phyloP scores from a whole-genome alignment of 2,797 vertebrate species.

The Lutjanus argentimaculatus region DNA sequence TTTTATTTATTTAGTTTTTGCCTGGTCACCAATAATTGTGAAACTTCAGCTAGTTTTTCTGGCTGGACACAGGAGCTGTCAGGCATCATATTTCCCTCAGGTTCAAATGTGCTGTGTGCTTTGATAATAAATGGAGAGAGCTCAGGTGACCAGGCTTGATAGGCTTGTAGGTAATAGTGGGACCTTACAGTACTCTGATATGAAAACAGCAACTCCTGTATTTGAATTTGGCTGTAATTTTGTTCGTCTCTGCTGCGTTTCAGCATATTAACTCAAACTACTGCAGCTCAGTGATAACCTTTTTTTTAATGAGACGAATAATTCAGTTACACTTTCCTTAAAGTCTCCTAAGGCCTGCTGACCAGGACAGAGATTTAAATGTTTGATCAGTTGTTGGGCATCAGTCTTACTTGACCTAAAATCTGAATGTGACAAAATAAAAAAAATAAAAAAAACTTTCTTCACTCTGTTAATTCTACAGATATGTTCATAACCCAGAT shows the following conservation, averaged over 20 bases:
- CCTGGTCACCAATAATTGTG: constrained; percentile 84
- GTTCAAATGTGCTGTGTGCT: constrained; percentile 84
- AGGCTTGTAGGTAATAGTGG: constrained; percentile 59
- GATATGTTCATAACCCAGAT: constrained; percentile 74
- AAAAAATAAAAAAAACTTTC: constrained; percentile 42
- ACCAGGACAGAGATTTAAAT: constrained; percentile 68
- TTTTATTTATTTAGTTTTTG: constrained; percentile 82
- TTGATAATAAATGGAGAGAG: constrained; percentile 82
- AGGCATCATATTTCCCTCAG: constrained; percentile 83
- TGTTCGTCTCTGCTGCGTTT: constrained; percentile 28
- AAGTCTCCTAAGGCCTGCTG: constrained; percentile 63
- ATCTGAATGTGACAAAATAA: constrained; percentile 53
- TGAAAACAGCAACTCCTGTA: constrained; percentile 41
- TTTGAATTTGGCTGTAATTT: constrained; percentile 54
- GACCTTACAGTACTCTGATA: constrained; percentile 39
- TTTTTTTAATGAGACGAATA: constrained; percentile 58
- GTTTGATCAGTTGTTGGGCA: constrained; percentile 72
- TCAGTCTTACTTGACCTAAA: constrained; percentile 65
- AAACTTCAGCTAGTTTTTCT: constrained; percentile 84
- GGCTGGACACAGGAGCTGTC: constrained; percentile 78
- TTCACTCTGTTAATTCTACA: constrained; percentile 52
- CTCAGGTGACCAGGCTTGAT: constrained; percentile 79
- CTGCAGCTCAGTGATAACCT: constrained; percentile 26
- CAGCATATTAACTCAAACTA: constrained; percentile 30
- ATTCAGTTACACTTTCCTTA: constrained; percentile 44